Base-by-base conservation (phyloP, 2,888 invertebrate species). In the Thysanoteuthis rhombus region DNA sequence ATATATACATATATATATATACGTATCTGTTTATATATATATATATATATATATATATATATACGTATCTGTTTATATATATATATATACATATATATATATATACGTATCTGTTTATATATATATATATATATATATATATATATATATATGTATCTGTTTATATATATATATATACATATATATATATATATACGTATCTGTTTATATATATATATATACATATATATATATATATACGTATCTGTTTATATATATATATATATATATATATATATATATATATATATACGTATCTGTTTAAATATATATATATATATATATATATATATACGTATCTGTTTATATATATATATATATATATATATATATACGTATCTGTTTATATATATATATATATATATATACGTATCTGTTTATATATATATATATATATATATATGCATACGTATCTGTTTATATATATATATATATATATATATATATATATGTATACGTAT, bases 231-330 rank as follows among this genome's bases (percentile, higher is more conserved):
- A 36, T 36, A 25, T 36, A 89, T 36, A 36, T 89, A 89, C 28
- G 28, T 36, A 36, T 47, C 10, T 47, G 16, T 47, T 12, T 47
- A 47, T 38, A 39, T 38, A 92, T 92, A 28, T 92, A 39, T 92
- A 39, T 92, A 39, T 92, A 36, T 89, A 36, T 89, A 36, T 89
- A 25, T 89, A 89, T 89, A 25, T 89, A 89, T 89, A 89, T 89
- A 89, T 89, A 89, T 89, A 89, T 89, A 89, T 89, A 25, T 89
- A 89, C 22, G n/a, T n/a, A n/a, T n/a, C n/a, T n/a, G n/a, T n/a
- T n/a, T n/a, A n/a, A n/a, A n/a, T n/a, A n/a, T n/a, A 25, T 89
- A 89, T 89, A 89, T 89, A 89, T 89, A 89, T 89, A 89, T 89
- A 25, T 89, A 89, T 89, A 89, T 89, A 89, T 89, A 89, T 89